Base-by-base conservation (phyloP, 1,140 invertebrate genomes). In the Pachypeltis micranthus region DNA sequence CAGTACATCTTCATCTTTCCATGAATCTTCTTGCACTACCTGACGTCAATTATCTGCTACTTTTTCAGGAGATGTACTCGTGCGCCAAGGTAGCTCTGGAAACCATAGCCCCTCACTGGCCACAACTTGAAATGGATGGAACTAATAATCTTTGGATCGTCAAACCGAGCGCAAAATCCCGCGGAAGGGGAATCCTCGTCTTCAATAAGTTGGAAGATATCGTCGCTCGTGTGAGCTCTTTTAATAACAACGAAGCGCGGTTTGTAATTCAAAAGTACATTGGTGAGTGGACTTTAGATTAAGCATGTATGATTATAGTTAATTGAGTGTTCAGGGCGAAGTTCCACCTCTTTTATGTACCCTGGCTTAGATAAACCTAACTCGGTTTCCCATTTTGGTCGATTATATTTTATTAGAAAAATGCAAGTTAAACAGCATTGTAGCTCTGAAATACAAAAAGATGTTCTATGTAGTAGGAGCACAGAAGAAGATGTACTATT, bases 201-300 rank as follows among this genome's bases (percentile, higher is more conserved):
- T 85, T 91, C 79, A 88, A 93, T 72, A 86, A 85, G 70, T 77
- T 96, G 12, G 88, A 92, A 65, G 87, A 91, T 68, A 92, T 96
- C 39, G 74, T 92, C 65, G 83, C 83, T 51, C 84, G 83, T 64
- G 79, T 87, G 28, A 56, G 61, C 19, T 21, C 51, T n/a, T 60
- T 58, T 31, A 61, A 58, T n/a, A 71, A 78, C n/a, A 78, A 78
- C 54, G 88, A 90, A 72, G 81, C 82, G 62, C 84, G 89, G 79
- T 94, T 88, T 73, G 91, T 96, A 27, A 87, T 95, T 24, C 92
- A 96, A 74, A 96, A 96, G 76, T 96, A 96, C 73, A 94, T 96
- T 67, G 91, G 91, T 93, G 76, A 75, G 72, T 62, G 1, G 29
- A 56, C 28, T 10, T 21, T 51, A 51, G n/a, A n/a, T n/a, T n/a